phyloP scores from a whole-genome alignment of 2,797 vertebrate species.

The Scarus forsteni region DNA sequence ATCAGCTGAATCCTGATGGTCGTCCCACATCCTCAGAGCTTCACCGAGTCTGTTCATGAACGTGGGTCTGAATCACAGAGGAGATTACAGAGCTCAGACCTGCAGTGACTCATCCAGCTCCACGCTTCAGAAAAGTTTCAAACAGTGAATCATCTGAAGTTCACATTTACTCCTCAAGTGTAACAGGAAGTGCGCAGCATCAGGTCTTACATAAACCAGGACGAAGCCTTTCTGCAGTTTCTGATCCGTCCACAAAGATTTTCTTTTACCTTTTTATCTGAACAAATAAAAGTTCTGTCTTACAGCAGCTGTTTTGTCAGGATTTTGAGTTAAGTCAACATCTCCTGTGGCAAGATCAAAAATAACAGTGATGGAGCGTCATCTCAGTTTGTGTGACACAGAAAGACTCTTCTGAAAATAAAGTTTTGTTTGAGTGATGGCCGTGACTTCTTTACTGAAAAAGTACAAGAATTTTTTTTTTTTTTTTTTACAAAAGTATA shows the following conservation, averaged over 20 bases:
- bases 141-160: conserved; percentile 44
- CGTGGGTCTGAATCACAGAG: conserved; percentile 9
- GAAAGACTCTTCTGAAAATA: background rate
- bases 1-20: background rate
- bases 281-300: background rate
- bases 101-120: conserved; percentile 48
- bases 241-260: background rate
- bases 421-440: conserved; percentile 5
- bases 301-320: background rate
- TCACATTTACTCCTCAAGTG: conserved; percentile 22
- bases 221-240: background rate
- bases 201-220: background rate
- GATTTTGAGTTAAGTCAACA: background rate
- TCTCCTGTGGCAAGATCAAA: background rate
- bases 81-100: conserved; percentile 8
- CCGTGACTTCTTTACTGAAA: too few species aligned
- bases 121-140: conserved; percentile 19
- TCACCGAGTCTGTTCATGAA: conserved; percentile 8
- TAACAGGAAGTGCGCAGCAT: conserved; percentile 11
- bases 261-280: too few species aligned
- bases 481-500: too few species aligned
- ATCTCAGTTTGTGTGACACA: background rate
- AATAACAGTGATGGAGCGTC: background rate
- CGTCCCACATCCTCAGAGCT: background rate
- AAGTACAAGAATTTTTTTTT: too few species aligned